Evolutionary conservation across 2,797 vertebrate genomes (phyloP), one percentile per base, ranked within the genome.

Genomic region (Psittacula echo): DNA sequence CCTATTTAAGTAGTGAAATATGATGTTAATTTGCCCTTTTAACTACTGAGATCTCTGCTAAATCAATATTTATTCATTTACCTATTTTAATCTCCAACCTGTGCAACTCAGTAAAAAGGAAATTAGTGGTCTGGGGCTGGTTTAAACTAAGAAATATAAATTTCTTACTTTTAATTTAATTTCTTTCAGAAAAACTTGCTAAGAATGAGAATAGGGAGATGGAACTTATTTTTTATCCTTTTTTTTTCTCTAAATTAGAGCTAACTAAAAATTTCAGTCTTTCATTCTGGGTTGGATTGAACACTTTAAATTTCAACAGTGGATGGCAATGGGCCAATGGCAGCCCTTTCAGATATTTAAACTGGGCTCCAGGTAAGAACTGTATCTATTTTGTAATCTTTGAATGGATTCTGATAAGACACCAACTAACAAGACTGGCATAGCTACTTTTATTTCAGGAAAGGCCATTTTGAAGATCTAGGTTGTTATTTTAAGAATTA

Each of bases 271-370:
- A 29, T 32, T 87, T 98, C 75, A 96, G 94, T 11, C 96, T 97
- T 23, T 68, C 98, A 60, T 94, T 99, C 67, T 99, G 99, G 99
- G 99, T 99, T 83, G 99, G 99, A 87, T 94, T 99, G 23, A 99
- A 99, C 85, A 98, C 97, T 96, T 96, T 99, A 96, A 98, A 99
- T 93, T 98, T 97, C 93, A 98, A 98, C 54, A 98, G 95, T 41
- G 99, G 99, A 51, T 99, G 99, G 99, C 98, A 99, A 51, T 99
- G 99, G 99, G 98, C 97, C 81, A 97, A 98, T 12, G 97, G 98
- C 58, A 98, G 98, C 76, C 99, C 99, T 2, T 99, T 99, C 95
- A 98, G 98, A 97, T 99, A 99, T 96, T 97, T 99, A 91, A 99
- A 99, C 94, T 99, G 99, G 99, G 98, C 98, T 79, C 99, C 99